phyloP scores from a whole-genome alignment of 2,888 invertebrate genomes.

The Macrosoma leucophasiata region DNA sequence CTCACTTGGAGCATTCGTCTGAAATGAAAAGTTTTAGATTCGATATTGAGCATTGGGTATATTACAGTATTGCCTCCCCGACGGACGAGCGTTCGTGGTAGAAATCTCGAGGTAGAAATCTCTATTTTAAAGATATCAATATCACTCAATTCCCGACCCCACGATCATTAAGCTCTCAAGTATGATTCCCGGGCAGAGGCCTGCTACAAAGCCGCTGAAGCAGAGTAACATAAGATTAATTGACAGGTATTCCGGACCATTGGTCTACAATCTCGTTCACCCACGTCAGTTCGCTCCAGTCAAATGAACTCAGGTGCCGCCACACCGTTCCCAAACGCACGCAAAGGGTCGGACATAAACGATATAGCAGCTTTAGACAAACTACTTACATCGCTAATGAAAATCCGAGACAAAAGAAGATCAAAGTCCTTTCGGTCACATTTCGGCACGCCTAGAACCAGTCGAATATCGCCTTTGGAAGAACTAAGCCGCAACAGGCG shows the following conservation, averaged over 20 bases:
- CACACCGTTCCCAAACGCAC: constrained; percentile 39
- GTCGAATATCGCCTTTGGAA: constrained; percentile 43
- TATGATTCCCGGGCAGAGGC: too few relatives aligned
- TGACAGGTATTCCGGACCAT: constrained; percentile 53
- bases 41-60: too few relatives aligned
- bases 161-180: too few relatives aligned
- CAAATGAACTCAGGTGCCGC: constrained; percentile 43
- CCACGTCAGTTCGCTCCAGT: constrained; percentile 47
- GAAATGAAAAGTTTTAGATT: too few relatives aligned
- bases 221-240: constrained; percentile 6
- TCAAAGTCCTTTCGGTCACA: constrained; percentile 49
- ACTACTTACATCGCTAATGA: constrained; percentile 76
- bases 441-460: constrained; percentile 50
- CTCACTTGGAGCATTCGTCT: too few relatives aligned
- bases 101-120: too few relatives aligned
- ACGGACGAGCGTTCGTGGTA: too few relatives aligned
- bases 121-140: too few relatives aligned
- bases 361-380: constrained; percentile 80
- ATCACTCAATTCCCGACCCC: too few relatives aligned
- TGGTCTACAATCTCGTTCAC: constrained; percentile 47
- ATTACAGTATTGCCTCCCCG: too few relatives aligned
- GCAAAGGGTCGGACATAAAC: constrained; percentile 57
- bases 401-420: constrained; percentile 54
- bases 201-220: too few relatives aligned
- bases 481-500: constrained; percentile 38